Base-by-base conservation (phyloP, 1,140 invertebrate genomes). In the Lutraria rhynchaena region DNA sequence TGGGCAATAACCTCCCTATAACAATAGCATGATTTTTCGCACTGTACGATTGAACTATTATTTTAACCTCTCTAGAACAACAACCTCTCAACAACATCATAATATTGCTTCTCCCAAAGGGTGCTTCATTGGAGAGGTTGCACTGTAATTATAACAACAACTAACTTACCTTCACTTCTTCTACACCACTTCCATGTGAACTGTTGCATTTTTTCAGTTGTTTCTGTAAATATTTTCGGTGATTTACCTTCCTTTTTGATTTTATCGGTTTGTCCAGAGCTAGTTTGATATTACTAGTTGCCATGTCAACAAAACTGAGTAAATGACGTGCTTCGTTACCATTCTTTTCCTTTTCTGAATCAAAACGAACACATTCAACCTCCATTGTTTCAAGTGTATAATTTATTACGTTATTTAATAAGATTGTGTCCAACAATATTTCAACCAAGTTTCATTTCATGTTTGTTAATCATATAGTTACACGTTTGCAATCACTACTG, bases 191-290 rank as follows among this genome's bases (percentile, higher is more conserved):
- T 65, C 71, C 71, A 0, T 81, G 60, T 11, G 85, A 80, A 44
- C 41, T 70, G 19, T 76, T 78, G 60, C 88, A 88, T 11, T 85
- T 65, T 71, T 90, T 91, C n/a, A 91, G 70, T 46, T 91, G 89
- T 80, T 91, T 91, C 76, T 90, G 90, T 37, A 91, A 81, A 81
- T 91, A 91, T 80, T 90, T 91, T 44, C 90, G 71, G 53, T 91
- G 90, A 63, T 91, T 91, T 22, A 91, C 88, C 55, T 89, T 90
- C 24, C 90, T 73, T 84, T 90, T 90, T 33, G 84, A 90, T 57
- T 88, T 88, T 0, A 78, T 77, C 13, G 89, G 88, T 80, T 86
- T 86, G 69, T 90, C 87, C 37, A 90, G 71, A 29, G 89, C 89
- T 13, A 88, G 61, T 81, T 90, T 89, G 11, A 90, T 89, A 61